These are phyloP conservation scores for Hesperia comma DNA, from an alignment of 2,888 invertebrate genomes.

Conservation along the genomic window DNA sequence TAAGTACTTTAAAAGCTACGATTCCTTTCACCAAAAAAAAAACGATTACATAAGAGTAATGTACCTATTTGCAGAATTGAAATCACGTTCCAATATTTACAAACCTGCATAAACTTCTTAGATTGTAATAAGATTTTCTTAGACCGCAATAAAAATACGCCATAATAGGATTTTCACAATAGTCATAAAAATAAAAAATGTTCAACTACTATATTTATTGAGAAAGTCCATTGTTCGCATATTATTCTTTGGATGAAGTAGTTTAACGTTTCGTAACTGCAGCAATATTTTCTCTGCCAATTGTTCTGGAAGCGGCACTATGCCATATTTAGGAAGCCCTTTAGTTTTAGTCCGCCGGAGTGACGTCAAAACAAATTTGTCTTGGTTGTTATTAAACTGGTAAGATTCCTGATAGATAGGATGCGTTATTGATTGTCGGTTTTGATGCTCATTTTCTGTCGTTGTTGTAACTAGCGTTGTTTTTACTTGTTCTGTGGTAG, in stretches of 20 bases:
- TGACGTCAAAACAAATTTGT: constrained; percentile 53
- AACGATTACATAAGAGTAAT: no score
- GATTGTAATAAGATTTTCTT: not conserved
- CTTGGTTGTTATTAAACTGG: constrained; percentile 36
- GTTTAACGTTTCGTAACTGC: constrained; percentile 52
- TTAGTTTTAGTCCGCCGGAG: constrained; percentile 56
- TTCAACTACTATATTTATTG: constrained; percentile 15
- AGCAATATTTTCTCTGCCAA: constrained; percentile 60
- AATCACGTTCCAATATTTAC: not conserved
- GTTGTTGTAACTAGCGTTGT: constrained; percentile 2
- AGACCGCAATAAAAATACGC: not conserved
- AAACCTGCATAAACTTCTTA: not conserved
- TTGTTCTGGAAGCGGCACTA: constrained; percentile 64
- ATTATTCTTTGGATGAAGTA: constrained; percentile 44
- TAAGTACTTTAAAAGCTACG: not conserved
- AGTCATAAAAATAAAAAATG: not conserved
- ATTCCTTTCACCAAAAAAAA: no score
- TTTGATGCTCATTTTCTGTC: no score
- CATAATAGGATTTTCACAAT: not conserved
- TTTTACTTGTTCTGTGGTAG: constrained; percentile 35
- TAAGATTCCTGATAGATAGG: not conserved
- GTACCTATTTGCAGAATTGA: not conserved
- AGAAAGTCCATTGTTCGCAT: constrained; percentile 27
- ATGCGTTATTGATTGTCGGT: not conserved
- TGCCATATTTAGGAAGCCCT: constrained; percentile 63